Conservation (phyloP, 2,113 vertebrate genomes). For the Nettapus auritus region DNA sequence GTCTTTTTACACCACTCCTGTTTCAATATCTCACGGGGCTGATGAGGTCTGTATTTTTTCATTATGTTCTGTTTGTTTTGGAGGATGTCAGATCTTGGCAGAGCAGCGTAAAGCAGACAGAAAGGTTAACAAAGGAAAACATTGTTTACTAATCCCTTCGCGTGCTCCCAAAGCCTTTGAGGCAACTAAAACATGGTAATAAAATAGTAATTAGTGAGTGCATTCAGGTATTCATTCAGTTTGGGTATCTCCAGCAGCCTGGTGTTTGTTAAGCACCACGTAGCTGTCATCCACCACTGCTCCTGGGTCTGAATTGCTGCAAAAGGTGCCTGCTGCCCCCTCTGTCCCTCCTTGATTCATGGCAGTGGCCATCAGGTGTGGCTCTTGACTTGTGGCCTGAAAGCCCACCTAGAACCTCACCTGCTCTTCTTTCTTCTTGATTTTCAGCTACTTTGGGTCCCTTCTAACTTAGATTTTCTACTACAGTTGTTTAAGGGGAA, state of each 20-base stretch:
- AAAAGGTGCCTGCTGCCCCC: background rate
- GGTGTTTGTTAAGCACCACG: rapidly evolving
- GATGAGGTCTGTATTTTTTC: background rate
- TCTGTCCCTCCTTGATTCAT: background rate
- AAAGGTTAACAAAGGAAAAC: conserved; percentile 5
- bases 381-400: background rate
- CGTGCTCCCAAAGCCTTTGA: background rate
- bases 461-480: too few species aligned
- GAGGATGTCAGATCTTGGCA: background rate
- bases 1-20: background rate
- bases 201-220: background rate
- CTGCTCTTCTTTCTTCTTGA: background rate
- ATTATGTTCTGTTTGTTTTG: background rate
- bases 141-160: background rate
- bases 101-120: background rate
- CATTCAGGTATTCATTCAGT: background rate
- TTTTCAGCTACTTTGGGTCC: background rate
- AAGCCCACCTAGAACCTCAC: background rate
- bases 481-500: background rate
- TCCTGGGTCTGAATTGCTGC: background rate
- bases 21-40: background rate
- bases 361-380: background rate
- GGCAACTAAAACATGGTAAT: background rate
- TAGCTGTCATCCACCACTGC: background rate
- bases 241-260: background rate